Base-by-base conservation (phyloP, 2,888 invertebrate genomes). In the Neoscelio sp. region DNA sequence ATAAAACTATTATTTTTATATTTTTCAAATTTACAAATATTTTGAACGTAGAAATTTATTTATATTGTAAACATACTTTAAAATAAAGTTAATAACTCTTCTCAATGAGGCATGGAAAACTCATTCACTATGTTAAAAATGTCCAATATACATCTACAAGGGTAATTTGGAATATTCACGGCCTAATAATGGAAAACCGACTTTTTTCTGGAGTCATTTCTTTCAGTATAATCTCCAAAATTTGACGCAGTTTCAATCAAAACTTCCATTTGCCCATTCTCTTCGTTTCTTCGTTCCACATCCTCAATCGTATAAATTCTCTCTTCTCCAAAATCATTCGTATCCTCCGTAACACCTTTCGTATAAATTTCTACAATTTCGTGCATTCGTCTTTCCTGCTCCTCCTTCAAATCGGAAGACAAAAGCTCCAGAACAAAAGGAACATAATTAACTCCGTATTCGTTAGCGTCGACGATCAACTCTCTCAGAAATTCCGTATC, bases 251-350 rank as follows among this genome's bases (percentile, higher is more conserved):
- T 17, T 80, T 33, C 48, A 18, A 38, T 3, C n/a, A n/a, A n/a
- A 7, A 4, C 50, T 0, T 20, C 68, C 48, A 30, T 78, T 17
- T 65, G 13, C 5, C 50, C 13, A 12, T 46, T 20, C 20, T 40
- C 3, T 52, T 44, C 52, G 13, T 26, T 12, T 8, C n/a, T 23
- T 28, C 2, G 4, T 6, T 50, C 7, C 1, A 73, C 44, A 87
- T 93, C 92, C 50, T 91, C 87, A 2, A 91, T 83, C 30, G 92
- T 92, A 80, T 92, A 92, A 78, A 92, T 90, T 83, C 81, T 75
- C 40, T 65, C 35, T 46, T 81, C 75, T 58, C 33, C 26, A 0
- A 6, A 8, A 13, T 82, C 56, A 26, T 75, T 50, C 1, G 50
- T 56, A 26, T 76, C 77, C 48, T 82, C 82, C 10, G 77, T 50